phyloP scores from a whole-genome alignment of 2,888 invertebrate genomes.

The Tridacna gigas region DNA sequence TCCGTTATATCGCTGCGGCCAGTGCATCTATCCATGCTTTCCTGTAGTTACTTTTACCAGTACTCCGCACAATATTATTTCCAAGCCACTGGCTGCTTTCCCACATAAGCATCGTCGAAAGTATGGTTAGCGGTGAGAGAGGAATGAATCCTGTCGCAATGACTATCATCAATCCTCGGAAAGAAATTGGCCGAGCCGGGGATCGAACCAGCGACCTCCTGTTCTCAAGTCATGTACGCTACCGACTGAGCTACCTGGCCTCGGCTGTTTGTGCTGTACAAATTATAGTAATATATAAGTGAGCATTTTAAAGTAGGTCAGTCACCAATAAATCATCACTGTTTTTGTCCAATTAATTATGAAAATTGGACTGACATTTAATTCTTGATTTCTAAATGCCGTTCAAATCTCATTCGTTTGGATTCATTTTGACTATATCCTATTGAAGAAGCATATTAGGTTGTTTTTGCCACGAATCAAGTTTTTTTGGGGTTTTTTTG shows the following conservation, averaged over 20 bases:
- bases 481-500: no score
- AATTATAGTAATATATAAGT: no score
- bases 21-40: neutral
- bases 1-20: neutral
- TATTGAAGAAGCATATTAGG: no score
- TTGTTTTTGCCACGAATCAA: no score
- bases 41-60: neutral
- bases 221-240: neutral
- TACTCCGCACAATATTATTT: neutral
- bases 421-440: no score
- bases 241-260: neutral
- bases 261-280: neutral
- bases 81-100: neutral
- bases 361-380: no score
- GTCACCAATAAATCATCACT: no score
- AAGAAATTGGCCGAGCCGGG: slow-evolving; percentile 1
- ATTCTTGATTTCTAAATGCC: no score
- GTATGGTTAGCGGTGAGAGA: neutral
- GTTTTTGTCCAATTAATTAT: no score
- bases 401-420: no score
- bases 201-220: neutral
- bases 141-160: neutral
- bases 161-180: neutral
- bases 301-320: no score
- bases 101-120: neutral